phyloP scores from a whole-genome alignment of 2,888 invertebrate species.

The Drosophila anomelani region DNA sequence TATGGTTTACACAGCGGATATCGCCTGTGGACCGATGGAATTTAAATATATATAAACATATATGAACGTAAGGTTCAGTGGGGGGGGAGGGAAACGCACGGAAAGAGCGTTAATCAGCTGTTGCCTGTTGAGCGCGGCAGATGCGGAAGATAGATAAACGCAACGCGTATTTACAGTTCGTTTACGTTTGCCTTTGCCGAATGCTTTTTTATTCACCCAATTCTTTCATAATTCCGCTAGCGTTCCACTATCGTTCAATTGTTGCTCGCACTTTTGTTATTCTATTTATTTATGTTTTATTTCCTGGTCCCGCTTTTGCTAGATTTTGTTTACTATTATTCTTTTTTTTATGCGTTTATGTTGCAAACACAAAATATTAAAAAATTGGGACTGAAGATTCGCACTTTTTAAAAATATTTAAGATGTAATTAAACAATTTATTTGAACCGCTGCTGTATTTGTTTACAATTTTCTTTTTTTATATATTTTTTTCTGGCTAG shows the following conservation, averaged over 20 bases:
- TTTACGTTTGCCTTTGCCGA: conserved; percentile 12
- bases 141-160: conserved; percentile 20
- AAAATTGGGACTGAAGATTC: neutral
- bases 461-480: conserved; percentile 35
- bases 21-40: conserved; percentile 6
- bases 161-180: conserved; percentile 37
- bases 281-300: conserved; percentile 12
- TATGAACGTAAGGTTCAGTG: neutral
- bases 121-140: conserved; percentile 42
- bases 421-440: neutral
- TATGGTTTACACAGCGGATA: conserved; percentile 8
- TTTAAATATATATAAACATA: conserved; percentile 18
- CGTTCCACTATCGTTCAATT: conserved; percentile 18
- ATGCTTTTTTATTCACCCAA: conserved; percentile 60
- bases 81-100: conserved; percentile 10
- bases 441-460: conserved; percentile 17
- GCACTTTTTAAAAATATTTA: neutral
- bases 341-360: conserved; percentile 20
- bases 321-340: conserved; percentile 38
- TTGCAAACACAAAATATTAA: neutral
- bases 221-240: conserved; percentile 65
- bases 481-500: conserved; percentile 9
- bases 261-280: conserved; percentile 26
- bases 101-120: conserved; percentile 46
- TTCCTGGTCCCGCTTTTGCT: conserved; percentile 10